A percentile compares a stretch with the other conserved stretches of the same genome.
Conservation (phyloP, 2,113 vertebrate genomes). For the Strigops habroptila region DNA sequence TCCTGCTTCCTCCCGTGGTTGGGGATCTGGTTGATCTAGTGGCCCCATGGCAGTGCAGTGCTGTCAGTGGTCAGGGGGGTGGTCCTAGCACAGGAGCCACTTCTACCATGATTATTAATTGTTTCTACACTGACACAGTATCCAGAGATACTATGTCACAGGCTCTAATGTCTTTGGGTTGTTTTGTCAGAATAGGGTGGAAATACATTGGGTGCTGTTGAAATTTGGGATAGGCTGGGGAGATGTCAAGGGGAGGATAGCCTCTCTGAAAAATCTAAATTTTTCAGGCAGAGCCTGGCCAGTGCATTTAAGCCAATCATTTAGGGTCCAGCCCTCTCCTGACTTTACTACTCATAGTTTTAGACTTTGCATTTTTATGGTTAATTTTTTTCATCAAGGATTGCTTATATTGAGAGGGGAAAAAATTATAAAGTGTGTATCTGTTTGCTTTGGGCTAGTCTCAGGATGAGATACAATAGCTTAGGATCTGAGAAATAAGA, state of each 20-base stretch:
- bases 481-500: not conserved
- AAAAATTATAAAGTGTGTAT: not conserved
- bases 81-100: not conserved
- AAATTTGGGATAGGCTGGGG: not conserved
- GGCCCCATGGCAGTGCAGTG: not conserved
- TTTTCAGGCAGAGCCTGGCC: not conserved
- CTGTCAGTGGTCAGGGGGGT: not conserved
- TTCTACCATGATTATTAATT: rapidly evolving
- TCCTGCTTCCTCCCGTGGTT: rapidly evolving
- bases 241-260: not conserved
- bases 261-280: not conserved
- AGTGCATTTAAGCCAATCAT: not conserved
- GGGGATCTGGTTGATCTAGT: not conserved
- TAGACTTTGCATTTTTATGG: not conserved
- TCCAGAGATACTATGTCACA: not conserved
- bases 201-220: not conserved
- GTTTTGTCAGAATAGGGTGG: not conserved
- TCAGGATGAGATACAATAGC: not conserved
- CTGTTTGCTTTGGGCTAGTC: not conserved
- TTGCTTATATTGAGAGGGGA: not conserved
- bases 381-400: not conserved
- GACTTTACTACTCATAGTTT: not conserved
- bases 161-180: not conserved
- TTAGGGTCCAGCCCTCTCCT: not conserved
- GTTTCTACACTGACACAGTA: too few relatives aligned